Evolutionary conservation across 2,113 vertebrate genomes (phyloP).

Genomic region (Nothoprocta pentlandii): DNA sequence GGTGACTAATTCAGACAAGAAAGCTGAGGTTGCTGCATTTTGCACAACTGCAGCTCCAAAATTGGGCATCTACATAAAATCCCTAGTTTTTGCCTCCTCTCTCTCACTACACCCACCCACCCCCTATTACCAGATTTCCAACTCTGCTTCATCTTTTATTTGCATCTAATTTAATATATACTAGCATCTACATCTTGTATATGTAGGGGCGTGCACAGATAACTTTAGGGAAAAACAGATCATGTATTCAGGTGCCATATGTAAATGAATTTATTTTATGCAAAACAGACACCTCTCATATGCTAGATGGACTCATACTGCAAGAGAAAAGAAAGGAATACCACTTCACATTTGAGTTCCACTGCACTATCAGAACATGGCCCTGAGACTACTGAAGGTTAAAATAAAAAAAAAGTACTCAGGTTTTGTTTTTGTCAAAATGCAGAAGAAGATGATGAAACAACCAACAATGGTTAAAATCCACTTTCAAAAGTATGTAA

Average conservation of each 20-base stretch:
- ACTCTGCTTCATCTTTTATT: not conserved
- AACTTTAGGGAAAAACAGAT: not conserved
- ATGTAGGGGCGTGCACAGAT: not conserved
- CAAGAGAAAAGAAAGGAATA: slow-evolving; percentile 17
- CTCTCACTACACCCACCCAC: not conserved
- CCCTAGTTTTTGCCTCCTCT: not conserved
- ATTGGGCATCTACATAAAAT: too few relatives aligned
- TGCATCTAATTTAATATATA: not conserved
- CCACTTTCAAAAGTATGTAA: not conserved
- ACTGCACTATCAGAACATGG: slow-evolving; percentile 11
- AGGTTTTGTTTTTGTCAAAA: slow-evolving; percentile 15
- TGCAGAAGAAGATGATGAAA: not conserved
- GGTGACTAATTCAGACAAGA: too few relatives aligned
- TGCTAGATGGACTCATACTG: not conserved
- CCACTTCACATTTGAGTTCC: not conserved
- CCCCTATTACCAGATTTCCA: not conserved
- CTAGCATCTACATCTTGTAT: not conserved
- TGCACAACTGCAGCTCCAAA: too few relatives aligned
- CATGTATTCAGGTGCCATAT: not conserved
- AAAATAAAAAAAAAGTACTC: slow-evolving; percentile 34
- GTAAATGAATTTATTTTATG: not conserved
- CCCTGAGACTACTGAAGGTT: not conserved
- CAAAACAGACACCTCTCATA: not conserved
- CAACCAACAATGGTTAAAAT: slow-evolving; percentile 10
- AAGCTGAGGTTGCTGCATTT: too few relatives aligned